Conservation (phyloP, 1,140 invertebrate species). For the Augochlora pura region DNA sequence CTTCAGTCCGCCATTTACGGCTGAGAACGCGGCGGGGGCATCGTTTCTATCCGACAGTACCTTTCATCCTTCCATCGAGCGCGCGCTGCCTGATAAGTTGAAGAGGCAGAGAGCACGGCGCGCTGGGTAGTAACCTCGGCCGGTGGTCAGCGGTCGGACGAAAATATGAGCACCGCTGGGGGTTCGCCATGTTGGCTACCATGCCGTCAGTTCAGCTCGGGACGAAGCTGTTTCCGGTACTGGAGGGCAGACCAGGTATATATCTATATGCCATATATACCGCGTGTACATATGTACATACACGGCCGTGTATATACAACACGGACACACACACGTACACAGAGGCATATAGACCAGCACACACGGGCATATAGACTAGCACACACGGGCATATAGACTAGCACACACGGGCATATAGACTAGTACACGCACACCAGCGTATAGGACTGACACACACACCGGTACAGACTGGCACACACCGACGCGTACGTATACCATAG, state of each 20-base stretch:
- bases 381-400: too few relatives aligned
- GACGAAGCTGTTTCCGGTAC: slow-evolving; percentile 77
- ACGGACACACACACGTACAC: slow-evolving; percentile 1
- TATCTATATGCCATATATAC: slow-evolving; percentile 70
- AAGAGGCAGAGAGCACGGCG: too few relatives aligned
- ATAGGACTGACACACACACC: too few relatives aligned
- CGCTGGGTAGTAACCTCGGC: not conserved
- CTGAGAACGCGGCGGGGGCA: slow-evolving; percentile 6
- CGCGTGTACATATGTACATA: slow-evolving; percentile 29
- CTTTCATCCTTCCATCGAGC: not conserved
- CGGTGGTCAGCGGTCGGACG: slow-evolving; percentile 4
- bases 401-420: too few relatives aligned
- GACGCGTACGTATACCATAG: slow-evolving; percentile 45
- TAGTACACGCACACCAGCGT: too few relatives aligned
- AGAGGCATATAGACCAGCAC: too few relatives aligned
- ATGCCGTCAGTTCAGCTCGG: slow-evolving; percentile 73
- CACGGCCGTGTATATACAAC: slow-evolving; percentile 26
- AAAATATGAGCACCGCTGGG: slow-evolving; percentile 75
- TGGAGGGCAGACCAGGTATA: slow-evolving; percentile 75
- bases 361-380: not conserved
- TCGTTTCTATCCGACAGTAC: too few relatives aligned
- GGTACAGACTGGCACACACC: not conserved
- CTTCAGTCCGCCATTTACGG: slow-evolving; percentile 17
- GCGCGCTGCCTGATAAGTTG: slow-evolving; percentile 20
- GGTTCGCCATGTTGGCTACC: slow-evolving; percentile 76